Evolutionary conservation across 2,113 vertebrate species (phyloP).

Genomic region (Felis catus): F.catus_Fca126_mat1.0 CM031419.1:52772001-52772500

Average conservation of each 20-base stretch:
- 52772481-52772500: neutral
- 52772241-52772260: constrained; percentile 65
- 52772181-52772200: neutral
- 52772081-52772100: constrained; percentile 54
- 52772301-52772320: constrained; percentile 47
- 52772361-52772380: neutral
- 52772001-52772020: neutral
- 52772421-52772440: neutral
- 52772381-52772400: neutral
- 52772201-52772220: constrained; percentile 24
- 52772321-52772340: constrained; percentile 33
- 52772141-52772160: constrained; percentile 24
- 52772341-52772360: neutral
- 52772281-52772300: neutral
- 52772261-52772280: constrained; percentile 48
- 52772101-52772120: constrained; percentile 49
- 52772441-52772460: neutral
- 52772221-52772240: constrained; percentile 48
- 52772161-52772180: neutral
- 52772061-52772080: neutral
- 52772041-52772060: neutral
- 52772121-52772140: constrained; percentile 62
- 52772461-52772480: neutral
- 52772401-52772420: neutral
- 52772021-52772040: constrained; percentile 35